Evolutionary conservation across 2,888 invertebrate genomes (phyloP).

Genomic region (Plebejus argus): DNA sequence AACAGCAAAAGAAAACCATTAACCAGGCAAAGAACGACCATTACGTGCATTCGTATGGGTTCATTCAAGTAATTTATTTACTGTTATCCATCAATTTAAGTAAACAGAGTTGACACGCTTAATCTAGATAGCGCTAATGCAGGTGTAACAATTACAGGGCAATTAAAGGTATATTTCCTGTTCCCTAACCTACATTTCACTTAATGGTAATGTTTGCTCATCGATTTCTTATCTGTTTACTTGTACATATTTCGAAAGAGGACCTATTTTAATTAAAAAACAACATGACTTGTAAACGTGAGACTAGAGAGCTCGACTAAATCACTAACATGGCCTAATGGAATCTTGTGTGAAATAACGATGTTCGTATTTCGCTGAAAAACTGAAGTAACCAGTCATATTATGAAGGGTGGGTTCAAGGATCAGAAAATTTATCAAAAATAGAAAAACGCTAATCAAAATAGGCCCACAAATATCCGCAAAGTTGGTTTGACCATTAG

Average conservation of each 20-base stretch:
- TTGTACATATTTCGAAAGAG: constrained; percentile 6
- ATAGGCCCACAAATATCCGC: no score
- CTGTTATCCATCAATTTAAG: neutral
- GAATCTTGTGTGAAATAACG: no score
- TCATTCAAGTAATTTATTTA: constrained; percentile 5
- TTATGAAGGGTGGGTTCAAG: no score
- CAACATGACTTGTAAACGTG: neutral
- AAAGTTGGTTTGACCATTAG: no score
- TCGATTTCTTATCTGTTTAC: neutral
- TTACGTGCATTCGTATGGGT: neutral
- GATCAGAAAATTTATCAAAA: no score
- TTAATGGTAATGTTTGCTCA: constrained; percentile 9
- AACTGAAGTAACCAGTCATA: no score
- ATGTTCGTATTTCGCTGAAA: no score
- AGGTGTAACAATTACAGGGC: constrained; percentile 13
- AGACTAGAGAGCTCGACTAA: neutral
- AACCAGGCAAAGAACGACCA: neutral
- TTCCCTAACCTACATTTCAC: constrained; percentile 5
- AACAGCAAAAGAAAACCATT: neutral
- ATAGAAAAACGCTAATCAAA: no score
- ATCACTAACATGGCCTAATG: no score
- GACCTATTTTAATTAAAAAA: neutral
- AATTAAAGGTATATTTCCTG: constrained; percentile 20
- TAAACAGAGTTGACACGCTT: neutral
- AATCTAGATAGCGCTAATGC: neutral